Evolutionary conservation across 92 coral and sea anemone genomes (phyloP).

Genomic region (Pocillopora grandis): DNA sequence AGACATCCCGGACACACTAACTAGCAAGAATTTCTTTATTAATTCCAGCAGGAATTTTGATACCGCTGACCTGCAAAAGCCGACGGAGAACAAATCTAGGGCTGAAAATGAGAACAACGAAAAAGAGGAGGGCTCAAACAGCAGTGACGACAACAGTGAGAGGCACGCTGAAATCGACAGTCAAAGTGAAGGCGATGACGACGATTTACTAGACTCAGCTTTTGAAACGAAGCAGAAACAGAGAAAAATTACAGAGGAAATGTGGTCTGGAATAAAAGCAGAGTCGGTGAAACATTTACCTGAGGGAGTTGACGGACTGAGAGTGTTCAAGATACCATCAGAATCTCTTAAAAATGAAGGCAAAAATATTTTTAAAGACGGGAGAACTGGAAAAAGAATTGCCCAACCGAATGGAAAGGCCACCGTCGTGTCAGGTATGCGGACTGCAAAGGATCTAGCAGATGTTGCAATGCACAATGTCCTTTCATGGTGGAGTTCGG

Average conservation of each 20-base stretch:
- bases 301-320: slow-evolving; percentile 39
- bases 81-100: too few species aligned
- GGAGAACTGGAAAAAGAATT: slow-evolving; percentile 60
- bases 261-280: slow-evolving; percentile 27
- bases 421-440: slow-evolving; percentile 56
- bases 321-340: slow-evolving; percentile 5
- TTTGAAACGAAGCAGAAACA: not conserved
- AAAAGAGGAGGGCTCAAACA: too few species aligned
- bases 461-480: slow-evolving; percentile 56
- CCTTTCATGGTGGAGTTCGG: slow-evolving; percentile 47
- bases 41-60: too few species aligned
- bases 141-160: too few species aligned
- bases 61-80: too few species aligned
- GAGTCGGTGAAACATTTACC: slow-evolving; percentile 28
- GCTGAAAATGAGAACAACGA: too few species aligned
- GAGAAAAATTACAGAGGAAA: slow-evolving; percentile 41
- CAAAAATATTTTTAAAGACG: slow-evolving; percentile 30
- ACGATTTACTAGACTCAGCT: too few species aligned
- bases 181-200: too few species aligned
- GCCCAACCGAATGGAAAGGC: slow-evolving; percentile 53
- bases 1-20: too few species aligned
- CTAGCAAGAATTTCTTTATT: too few species aligned
- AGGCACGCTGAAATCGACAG: too few species aligned
- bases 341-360: not conserved
- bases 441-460: slow-evolving; percentile 64